Conservation (phyloP, 2,888 invertebrate genomes). For the Andricus quercusramuli region DNA sequence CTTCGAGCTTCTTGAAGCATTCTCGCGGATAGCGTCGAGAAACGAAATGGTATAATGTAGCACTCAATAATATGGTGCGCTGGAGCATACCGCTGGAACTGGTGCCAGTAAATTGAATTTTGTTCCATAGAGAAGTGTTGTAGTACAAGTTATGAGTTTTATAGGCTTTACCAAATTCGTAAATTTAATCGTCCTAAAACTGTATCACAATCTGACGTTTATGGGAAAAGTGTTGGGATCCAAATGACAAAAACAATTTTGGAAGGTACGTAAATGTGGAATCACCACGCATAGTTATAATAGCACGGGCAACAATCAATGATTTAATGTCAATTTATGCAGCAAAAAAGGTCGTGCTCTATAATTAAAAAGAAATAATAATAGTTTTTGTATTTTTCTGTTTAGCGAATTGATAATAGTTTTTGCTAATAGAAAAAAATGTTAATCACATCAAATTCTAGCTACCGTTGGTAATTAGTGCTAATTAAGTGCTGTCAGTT, state of each 20-base stretch:
- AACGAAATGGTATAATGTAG: conserved; percentile 49
- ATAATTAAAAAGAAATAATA: too few relatives aligned
- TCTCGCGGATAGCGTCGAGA: conserved; percentile 50
- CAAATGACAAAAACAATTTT: neutral
- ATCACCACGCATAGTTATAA: too few relatives aligned
- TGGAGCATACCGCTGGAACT: conserved; percentile 54
- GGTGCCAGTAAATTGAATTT: conserved; percentile 58
- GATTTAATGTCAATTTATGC: too few relatives aligned
- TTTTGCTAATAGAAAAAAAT: too few relatives aligned
- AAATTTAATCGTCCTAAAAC: neutral
- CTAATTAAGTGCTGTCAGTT: too few relatives aligned
- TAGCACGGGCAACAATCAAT: too few relatives aligned
- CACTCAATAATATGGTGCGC: conserved; percentile 59
- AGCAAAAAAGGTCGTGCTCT: too few relatives aligned
- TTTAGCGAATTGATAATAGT: too few relatives aligned
- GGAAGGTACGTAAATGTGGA: too few relatives aligned
- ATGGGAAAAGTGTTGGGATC: neutral
- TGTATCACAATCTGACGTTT: neutral
- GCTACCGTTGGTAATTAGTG: too few relatives aligned
- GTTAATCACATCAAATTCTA: too few relatives aligned
- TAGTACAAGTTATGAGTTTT: neutral
- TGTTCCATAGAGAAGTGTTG: conserved; percentile 51
- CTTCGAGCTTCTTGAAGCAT: conserved; percentile 48
- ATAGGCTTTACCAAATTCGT: neutral
- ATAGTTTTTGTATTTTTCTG: too few relatives aligned